Base-by-base conservation (phyloP, 2,113 vertebrate species). In the Plectropomus leopardus region DNA sequence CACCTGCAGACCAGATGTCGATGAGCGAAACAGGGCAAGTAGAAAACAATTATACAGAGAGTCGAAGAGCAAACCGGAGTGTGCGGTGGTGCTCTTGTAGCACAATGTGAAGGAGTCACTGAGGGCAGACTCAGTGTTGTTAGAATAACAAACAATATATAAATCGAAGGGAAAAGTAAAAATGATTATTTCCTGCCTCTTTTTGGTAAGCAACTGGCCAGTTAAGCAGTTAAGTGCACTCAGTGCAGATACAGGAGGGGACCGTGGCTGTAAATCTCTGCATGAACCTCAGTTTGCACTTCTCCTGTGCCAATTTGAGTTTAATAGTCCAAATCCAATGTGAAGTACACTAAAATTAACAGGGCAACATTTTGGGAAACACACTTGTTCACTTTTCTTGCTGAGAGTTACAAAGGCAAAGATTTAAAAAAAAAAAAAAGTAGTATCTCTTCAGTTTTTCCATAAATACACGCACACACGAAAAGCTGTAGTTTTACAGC, bases 71-170 rank as follows among this genome's bases (percentile, higher is more conserved):
- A 83, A 88, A 57, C 28, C 24, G 57, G 40, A 76, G 78, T 65
- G 57, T 36, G 48, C 36, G 34, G 70, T 60, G 6, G 55, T 63
- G 51, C 53, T 60, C 50, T 71, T 72, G 67, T 34, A 40, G 59
- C 76, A 65, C 73, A 59, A 77, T 26, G 21, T 44, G 64, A 61
- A 61, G 32, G 70, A 82, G 67, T 63, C 88, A 66, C 42, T 3
- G 71, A 88, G 80, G 67, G 64, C 59, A 80, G 36, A 71, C n/a
- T n/a, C n/a, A n/a, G n/a, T n/a, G 44, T 58, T 77, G 32, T 76
- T 88, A 86, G 42, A 87, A 83, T 80, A 89, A 88, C 64, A 90
- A 87, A 76, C 65, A 87, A 16, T 51, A 74, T 82, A 64, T 72
- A 83, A 76, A 91, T 81, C 3, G 30, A 88, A 66, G 47, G 42